These are phyloP conservation scores for Euschistus heros DNA, from an alignment of 1,140 invertebrate genomes.

Conservation along the genomic window DNA sequence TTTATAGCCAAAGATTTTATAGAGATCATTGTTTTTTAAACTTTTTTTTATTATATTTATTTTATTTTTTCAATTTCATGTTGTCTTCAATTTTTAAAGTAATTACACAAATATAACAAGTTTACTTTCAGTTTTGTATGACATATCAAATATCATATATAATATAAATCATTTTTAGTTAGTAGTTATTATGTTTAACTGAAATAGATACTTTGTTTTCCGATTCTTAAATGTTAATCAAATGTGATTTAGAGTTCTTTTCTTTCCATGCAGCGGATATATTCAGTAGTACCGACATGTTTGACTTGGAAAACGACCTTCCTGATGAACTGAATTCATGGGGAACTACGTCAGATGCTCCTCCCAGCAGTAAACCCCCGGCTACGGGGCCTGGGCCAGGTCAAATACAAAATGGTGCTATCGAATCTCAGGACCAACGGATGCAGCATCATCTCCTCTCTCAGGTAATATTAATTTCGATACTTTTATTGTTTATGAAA, in stretches of 20 bases:
- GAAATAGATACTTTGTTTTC: not conserved
- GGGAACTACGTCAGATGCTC: conserved; percentile 35
- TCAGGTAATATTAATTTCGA: conserved; percentile 18
- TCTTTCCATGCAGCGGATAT: conserved; percentile 42
- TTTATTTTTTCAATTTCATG: not conserved
- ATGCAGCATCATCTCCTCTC: conserved; percentile 29
- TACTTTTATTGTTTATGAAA: too few species aligned
- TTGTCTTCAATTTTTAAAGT: not conserved
- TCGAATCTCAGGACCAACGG: conserved; percentile 11
- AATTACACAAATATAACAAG: conserved; percentile 20
- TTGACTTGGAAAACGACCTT: conserved; percentile 81
- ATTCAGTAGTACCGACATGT: conserved; percentile 68
- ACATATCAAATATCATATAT: not conserved
- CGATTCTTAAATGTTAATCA: too few species aligned
- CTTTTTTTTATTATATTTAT: not conserved
- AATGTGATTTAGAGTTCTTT: not conserved
- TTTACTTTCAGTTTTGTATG: not conserved
- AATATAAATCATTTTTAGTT: not conserved
- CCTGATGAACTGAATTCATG: conserved; percentile 76
- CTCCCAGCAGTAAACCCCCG: conserved; percentile 49
- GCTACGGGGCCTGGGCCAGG: conserved; percentile 66
- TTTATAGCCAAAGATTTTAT: not conserved
- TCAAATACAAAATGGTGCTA: conserved; percentile 38
- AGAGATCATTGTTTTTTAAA: not conserved
- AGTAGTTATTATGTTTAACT: not conserved